phyloP scores from a whole-genome alignment of 2,797 vertebrate genomes.

The Tapera naevia region DNA sequence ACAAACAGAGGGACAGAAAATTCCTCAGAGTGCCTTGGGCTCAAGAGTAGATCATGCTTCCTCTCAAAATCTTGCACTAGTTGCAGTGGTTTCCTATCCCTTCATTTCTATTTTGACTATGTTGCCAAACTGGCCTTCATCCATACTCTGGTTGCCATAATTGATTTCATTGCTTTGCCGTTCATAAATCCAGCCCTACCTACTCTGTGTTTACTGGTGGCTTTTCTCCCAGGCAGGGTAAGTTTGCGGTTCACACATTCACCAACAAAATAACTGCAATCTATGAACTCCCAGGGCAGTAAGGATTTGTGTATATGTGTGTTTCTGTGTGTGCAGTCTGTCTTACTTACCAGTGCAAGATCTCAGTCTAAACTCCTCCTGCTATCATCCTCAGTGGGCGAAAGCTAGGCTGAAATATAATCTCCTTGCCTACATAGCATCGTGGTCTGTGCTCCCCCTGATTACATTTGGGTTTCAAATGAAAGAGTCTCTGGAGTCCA shows the following conservation, averaged over 20 bases:
- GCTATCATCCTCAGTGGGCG: not conserved
- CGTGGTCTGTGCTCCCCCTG: not conserved
- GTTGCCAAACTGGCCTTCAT: not conserved
- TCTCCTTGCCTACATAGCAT: not conserved
- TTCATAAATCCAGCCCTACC: not conserved
- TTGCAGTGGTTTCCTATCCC: not conserved
- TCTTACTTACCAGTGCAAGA: not conserved
- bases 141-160: not conserved
- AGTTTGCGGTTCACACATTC: conserved; percentile 6
- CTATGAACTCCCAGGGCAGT: not conserved
- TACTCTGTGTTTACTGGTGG: not conserved
- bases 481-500: not conserved
- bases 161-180: conserved; percentile 1
- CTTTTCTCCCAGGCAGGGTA: not conserved
- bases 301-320: not conserved
- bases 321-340: not conserved
- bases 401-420: not conserved
- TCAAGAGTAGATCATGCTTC: not conserved
- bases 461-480: not conserved
- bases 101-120: not conserved
- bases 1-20: not conserved
- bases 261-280: not conserved
- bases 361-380: not conserved
- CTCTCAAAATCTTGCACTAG: not conserved
- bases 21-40: not conserved